Percentiles rank a stretch among this genome's conserved stretches.
phyloP scores from a whole-genome alignment of 2,888 invertebrate species.

The Lagria hirta region DNA sequence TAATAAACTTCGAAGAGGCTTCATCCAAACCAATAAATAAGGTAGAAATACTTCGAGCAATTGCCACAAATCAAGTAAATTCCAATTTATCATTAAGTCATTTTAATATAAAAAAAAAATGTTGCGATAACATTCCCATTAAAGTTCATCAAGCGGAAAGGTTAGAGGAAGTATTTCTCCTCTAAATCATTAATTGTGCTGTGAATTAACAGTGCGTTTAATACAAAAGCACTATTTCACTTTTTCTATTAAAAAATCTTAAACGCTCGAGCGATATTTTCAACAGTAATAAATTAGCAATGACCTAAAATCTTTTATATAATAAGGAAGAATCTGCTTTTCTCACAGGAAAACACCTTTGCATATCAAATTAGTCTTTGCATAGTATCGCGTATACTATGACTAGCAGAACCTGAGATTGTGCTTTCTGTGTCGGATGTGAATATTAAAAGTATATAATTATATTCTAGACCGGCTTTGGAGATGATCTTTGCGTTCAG shows the following conservation, averaged over 20 bases:
- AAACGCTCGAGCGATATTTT: slow-evolving; percentile 1
- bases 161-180: neutral
- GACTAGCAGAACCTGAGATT: slow-evolving; percentile 20
- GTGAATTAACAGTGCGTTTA: slow-evolving; percentile 6
- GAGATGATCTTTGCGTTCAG: slow-evolving; percentile 35
- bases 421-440: slow-evolving; percentile 27
- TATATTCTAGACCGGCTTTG: slow-evolving; percentile 34
- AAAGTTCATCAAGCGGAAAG: neutral
- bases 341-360: slow-evolving; percentile 13
- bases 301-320: slow-evolving; percentile 7
- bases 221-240: slow-evolving; percentile 9
- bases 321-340: slow-evolving; percentile 5
- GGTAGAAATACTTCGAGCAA: too few relatives aligned
- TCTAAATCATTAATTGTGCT: slow-evolving; percentile 6
- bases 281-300: slow-evolving; percentile 6
- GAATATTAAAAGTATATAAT: slow-evolving; percentile 31
- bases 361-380: slow-evolving; percentile 21
- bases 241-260: slow-evolving; percentile 2
- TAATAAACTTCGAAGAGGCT: too few relatives aligned
- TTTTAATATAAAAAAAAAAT: too few relatives aligned
- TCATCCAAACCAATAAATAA: too few relatives aligned
- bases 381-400: slow-evolving; percentile 22
- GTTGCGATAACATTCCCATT: too few relatives aligned
- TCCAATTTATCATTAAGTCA: too few relatives aligned
- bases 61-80: too few relatives aligned